A percentile compares a stretch with the other conserved stretches of the same genome.
Conservation (phyloP, 2,888 invertebrate species). For the Leptinotarsa tumamoca region DNA sequence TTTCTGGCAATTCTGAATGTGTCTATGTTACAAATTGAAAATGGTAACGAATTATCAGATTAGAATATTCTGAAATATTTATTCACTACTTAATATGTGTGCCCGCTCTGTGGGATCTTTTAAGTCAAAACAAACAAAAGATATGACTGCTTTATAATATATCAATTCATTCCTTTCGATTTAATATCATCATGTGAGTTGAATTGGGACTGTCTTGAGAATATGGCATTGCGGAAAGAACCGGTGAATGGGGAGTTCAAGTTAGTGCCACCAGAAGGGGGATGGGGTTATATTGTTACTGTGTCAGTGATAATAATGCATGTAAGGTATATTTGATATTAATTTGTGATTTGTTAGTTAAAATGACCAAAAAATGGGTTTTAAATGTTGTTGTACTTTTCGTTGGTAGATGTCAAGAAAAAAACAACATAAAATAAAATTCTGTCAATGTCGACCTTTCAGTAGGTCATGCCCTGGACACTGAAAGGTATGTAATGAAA, state of each 20-base stretch:
- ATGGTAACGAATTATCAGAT: constrained; percentile 7
- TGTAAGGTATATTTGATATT: constrained; percentile 21
- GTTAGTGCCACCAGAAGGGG: constrained; percentile 53
- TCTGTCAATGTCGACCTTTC: too few species aligned
- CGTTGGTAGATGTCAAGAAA: too few species aligned
- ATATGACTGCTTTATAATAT: not conserved
- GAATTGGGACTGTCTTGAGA: not conserved
- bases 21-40: not conserved
- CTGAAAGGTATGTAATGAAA: too few species aligned
- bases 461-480: too few species aligned
- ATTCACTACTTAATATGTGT: constrained; percentile 1
- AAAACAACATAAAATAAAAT: too few species aligned
- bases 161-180: not conserved
- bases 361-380: too few species aligned
- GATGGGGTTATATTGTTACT: constrained; percentile 40
- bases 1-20: too few species aligned
- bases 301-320: constrained; percentile 32
- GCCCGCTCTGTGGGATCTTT: not conserved
- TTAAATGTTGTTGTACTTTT: not conserved
- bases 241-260: constrained; percentile 42
- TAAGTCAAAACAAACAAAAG: constrained; percentile 1
- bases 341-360: too few species aligned
- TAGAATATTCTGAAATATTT: constrained; percentile 11
- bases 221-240: not conserved
- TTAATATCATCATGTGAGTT: not conserved